Evolutionary conservation across 2,113 vertebrate species (phyloP).

Genomic region (Antechinus stuartii): DNA sequence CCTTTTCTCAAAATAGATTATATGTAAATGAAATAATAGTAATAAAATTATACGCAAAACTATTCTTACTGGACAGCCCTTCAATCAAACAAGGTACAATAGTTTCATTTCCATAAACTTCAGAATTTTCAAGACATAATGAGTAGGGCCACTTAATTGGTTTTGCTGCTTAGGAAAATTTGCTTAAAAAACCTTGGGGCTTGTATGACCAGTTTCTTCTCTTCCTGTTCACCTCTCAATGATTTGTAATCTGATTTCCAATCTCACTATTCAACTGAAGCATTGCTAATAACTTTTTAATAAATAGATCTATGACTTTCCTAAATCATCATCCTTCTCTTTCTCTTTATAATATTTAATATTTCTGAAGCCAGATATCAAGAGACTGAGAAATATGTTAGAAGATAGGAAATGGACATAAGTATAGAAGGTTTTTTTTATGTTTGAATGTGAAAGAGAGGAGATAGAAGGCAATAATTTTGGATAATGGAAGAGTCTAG

Average conservation of each 20-base stretch:
- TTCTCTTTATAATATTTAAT: neutral
- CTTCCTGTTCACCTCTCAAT: neutral
- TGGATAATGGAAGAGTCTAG: neutral
- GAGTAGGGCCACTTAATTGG: conserved; percentile 5
- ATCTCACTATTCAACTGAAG: neutral
- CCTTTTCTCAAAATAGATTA: conserved; percentile 51
- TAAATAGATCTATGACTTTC: neutral
- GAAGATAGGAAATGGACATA: neutral
- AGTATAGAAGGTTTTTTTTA: too few relatives aligned
- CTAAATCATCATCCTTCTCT: neutral
- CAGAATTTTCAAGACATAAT: conserved; percentile 22
- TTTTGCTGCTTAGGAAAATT: conserved; percentile 33
- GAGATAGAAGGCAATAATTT: neutral
- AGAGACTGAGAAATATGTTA: neutral
- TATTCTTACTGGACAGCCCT: conserved; percentile 30
- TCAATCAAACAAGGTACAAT: conserved; percentile 11
- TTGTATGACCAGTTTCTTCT: too few relatives aligned
- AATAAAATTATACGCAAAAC: conserved; percentile 16
- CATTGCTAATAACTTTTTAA: neutral
- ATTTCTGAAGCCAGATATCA: neutral
- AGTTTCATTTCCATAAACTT: conserved; percentile 30
- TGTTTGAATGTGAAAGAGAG: neutral
- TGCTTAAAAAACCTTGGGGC: too few relatives aligned
- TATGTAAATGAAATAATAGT: conserved; percentile 54
- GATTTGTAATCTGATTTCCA: neutral